Conservation (phyloP, 2,797 vertebrate genomes). For the Girardinus metallicus region DNA sequence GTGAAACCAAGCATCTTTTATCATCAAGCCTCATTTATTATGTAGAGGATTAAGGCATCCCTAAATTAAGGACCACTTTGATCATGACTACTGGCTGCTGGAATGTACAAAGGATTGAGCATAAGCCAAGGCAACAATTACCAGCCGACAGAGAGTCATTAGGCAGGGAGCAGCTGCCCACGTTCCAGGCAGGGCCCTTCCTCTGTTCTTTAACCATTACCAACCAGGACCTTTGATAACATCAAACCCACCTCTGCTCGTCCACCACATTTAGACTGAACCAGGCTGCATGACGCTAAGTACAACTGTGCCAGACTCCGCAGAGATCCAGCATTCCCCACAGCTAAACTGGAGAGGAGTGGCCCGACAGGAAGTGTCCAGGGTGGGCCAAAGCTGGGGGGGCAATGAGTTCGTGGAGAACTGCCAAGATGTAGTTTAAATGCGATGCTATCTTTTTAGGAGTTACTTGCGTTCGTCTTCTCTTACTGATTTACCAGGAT, state of each 20-base stretch:
- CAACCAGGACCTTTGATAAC: conserved; percentile 66
- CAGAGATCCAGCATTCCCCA: conserved; percentile 47
- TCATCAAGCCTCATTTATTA: conserved; percentile 68
- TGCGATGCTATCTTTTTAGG: conserved; percentile 67
- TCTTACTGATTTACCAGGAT: conserved; percentile 28
- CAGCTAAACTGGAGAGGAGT: conserved; percentile 60
- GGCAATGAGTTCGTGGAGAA: conserved; percentile 51
- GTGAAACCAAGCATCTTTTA: conserved; percentile 59
- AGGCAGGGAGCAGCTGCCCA: conserved; percentile 51
- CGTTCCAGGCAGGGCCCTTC: conserved; percentile 46
- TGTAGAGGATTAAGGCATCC: conserved; percentile 65
- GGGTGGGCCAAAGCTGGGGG: conserved; percentile 64
- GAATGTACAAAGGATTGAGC: conserved; percentile 61
- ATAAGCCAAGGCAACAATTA: conserved; percentile 77
- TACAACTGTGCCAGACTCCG: conserved; percentile 37
- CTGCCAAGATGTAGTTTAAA: conserved; percentile 53
- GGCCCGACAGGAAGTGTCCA: conserved; percentile 71
- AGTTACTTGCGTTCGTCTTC: conserved; percentile 15
- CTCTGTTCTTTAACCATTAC: conserved; percentile 23
- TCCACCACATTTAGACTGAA: conserved; percentile 52
- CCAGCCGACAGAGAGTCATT: conserved; percentile 64
- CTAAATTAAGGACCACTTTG: conserved; percentile 74
- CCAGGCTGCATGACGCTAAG: conserved; percentile 29
- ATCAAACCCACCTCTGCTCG: conserved; percentile 56
- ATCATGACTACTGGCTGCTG: conserved; percentile 69